Percentiles rank a stretch among this genome's conserved stretches.
These are phyloP conservation scores for Cottoperca gobio DNA, from an alignment of 2,797 vertebrate species.

Conservation along the genomic window DNA sequence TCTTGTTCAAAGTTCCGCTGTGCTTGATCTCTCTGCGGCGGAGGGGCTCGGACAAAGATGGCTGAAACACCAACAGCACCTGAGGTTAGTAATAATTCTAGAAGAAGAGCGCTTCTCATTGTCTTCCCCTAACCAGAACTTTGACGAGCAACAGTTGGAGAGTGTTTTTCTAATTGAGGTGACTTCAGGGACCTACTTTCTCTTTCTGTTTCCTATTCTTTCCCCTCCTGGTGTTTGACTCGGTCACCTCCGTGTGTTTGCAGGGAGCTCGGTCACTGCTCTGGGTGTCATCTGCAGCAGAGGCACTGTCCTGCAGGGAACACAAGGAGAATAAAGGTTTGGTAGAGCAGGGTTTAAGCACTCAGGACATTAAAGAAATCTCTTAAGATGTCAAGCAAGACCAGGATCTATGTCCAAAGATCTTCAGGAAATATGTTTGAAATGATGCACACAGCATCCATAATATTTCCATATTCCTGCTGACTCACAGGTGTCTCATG, in stretches of 20 bases:
- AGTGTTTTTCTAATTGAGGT: background rate
- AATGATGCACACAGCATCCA: too few species aligned
- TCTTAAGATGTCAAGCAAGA: background rate
- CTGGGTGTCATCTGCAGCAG: constrained; percentile 90
- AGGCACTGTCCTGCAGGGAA: constrained; percentile 88
- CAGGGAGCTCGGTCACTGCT: constrained; percentile 88
- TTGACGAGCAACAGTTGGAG: background rate
- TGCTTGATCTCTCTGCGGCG: constrained; percentile 86
- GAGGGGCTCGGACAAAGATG: constrained; percentile 90
- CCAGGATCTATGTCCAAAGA: too few species aligned
- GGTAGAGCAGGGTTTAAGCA: background rate
- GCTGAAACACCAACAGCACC: constrained; percentile 75
- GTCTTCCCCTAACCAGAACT: background rate
- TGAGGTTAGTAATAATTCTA: background rate
- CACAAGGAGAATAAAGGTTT: background rate
- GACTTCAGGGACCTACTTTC: constrained; percentile 62
- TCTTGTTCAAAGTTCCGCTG: constrained; percentile 73
- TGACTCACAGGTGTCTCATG: too few species aligned
- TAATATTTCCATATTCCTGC: too few species aligned
- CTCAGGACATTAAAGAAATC: too few species aligned
- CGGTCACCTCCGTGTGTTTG: constrained; percentile 71
- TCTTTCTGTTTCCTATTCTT: constrained; percentile 83
- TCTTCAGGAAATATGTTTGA: too few species aligned
- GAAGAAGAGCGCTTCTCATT: background rate
- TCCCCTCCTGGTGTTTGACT: constrained; percentile 78